A percentile compares a stretch with the other conserved stretches of the same genome.
Conservation (phyloP, 2,888 invertebrate species). For the Dryomyza anilis region DNA sequence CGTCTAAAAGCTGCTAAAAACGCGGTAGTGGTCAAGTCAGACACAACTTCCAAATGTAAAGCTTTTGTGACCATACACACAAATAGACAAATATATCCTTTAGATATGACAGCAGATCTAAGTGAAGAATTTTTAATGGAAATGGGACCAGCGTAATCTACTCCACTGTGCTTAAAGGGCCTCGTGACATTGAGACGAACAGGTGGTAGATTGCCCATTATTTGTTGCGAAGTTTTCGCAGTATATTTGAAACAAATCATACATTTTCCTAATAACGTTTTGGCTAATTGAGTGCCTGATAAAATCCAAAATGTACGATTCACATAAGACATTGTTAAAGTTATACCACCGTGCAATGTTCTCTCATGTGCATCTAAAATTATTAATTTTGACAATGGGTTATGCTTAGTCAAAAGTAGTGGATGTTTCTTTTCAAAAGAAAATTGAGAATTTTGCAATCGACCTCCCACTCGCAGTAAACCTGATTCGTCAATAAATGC, state of each 20-base stretch:
- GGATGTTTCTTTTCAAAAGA: slow-evolving; percentile 30
- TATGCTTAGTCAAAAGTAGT: slow-evolving; percentile 9
- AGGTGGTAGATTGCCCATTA: slow-evolving; percentile 34
- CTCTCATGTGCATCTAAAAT: neutral
- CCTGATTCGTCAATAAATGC: too few species aligned
- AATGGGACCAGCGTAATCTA: slow-evolving; percentile 35
- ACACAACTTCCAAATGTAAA: slow-evolving; percentile 26
- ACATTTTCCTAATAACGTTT: slow-evolving; percentile 6
- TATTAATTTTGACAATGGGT: slow-evolving; percentile 16
- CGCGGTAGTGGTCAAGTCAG: slow-evolving; percentile 22
- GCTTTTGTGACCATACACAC: slow-evolving; percentile 27
- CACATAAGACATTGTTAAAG: neutral
- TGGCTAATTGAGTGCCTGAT: slow-evolving; percentile 9
- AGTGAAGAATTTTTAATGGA: slow-evolving; percentile 16
- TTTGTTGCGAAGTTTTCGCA: slow-evolving; percentile 17
- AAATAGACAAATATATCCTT: slow-evolving; percentile 27
- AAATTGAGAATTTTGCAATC: slow-evolving; percentile 24
- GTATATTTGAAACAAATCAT: slow-evolving; percentile 25
- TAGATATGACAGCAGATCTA: slow-evolving; percentile 10
- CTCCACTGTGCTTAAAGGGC: slow-evolving; percentile 33
- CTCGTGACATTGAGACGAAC: slow-evolving; percentile 23
- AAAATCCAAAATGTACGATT: slow-evolving; percentile 21
- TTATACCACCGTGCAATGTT: neutral
- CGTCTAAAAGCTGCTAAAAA: slow-evolving; percentile 29
- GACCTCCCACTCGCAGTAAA: too few species aligned